phyloP scores from a whole-genome alignment of 2,888 invertebrate genomes.

The Nemotelus pantherinus region DNA sequence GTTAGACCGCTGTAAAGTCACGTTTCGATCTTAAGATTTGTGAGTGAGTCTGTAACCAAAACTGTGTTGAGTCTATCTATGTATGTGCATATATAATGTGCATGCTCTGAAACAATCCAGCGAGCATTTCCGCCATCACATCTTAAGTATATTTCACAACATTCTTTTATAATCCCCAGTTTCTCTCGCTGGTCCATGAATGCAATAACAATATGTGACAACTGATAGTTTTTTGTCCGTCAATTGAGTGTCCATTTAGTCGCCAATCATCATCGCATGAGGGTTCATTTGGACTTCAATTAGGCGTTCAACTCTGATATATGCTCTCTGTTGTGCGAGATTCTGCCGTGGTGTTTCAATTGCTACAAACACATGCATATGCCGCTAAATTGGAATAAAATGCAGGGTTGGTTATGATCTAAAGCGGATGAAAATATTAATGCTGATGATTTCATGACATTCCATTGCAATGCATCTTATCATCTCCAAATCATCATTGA shows the following conservation, averaged over 20 bases:
- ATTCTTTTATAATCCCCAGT: conserved; percentile 13
- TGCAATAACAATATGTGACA: conserved; percentile 44
- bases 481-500: too few relatives aligned
- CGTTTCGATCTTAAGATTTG: too few relatives aligned
- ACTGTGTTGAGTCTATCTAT: neutral
- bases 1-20: too few relatives aligned
- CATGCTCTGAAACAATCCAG: neutral
- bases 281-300: conserved; percentile 39
- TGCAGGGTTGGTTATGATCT: too few relatives aligned
- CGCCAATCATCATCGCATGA: conserved; percentile 31
- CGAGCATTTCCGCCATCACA: conserved; percentile 28
- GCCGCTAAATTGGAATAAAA: too few relatives aligned
- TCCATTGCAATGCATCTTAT: too few relatives aligned
- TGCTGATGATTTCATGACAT: too few relatives aligned
- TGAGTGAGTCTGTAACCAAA: too few relatives aligned
- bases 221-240: conserved; percentile 46
- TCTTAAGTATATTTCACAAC: conserved; percentile 34
- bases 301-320: neutral
- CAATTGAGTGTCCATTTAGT: conserved; percentile 43
- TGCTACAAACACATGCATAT: too few relatives aligned
- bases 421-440: too few relatives aligned
- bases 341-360: too few relatives aligned
- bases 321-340: too few relatives aligned
- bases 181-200: conserved; percentile 16
- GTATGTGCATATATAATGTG: neutral